A percentile compares a stretch with the other conserved stretches of the same genome.
Conservation (phyloP, 2,113 vertebrate genomes). For the Pachycephala philippinensis region DNA sequence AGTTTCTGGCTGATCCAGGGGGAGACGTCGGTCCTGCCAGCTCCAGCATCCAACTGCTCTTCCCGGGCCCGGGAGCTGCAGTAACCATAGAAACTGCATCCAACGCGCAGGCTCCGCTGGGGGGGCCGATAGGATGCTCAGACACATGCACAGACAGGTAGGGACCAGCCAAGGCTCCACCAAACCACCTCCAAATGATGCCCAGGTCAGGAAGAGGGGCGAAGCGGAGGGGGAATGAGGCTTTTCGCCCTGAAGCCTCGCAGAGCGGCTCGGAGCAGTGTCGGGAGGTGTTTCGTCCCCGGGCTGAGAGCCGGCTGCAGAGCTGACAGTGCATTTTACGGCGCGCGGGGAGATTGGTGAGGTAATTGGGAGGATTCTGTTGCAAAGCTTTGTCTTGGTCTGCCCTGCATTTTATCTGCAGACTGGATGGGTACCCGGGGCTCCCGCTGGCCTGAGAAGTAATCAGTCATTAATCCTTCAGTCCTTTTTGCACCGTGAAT, state of each 20-base stretch:
- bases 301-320: not conserved
- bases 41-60: slow-evolving; percentile 58
- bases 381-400: slow-evolving; percentile 56
- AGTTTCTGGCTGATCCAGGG: slow-evolving; percentile 72
- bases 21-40: slow-evolving; percentile 68
- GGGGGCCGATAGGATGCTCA: not conserved
- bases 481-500: slow-evolving; percentile 26
- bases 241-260: not conserved
- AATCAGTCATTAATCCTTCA: slow-evolving; percentile 48
- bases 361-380: slow-evolving; percentile 55
- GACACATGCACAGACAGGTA: slow-evolving; percentile 44
- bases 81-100: slow-evolving; percentile 81
- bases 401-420: slow-evolving; percentile 32
- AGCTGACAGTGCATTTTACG: slow-evolving; percentile 46
- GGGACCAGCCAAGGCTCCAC: slow-evolving; percentile 5
- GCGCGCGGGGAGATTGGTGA: not conserved
- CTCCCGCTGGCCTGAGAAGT: not conserved
- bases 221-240: rapidly evolving
- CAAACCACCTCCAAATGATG: not conserved
- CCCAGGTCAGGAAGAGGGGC: not conserved
- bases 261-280: rapidly evolving
- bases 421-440: slow-evolving; percentile 32
- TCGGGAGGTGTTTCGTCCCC: not conserved
- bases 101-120: slow-evolving; percentile 56
- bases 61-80: slow-evolving; percentile 49